phyloP scores from a whole-genome alignment of 2,113 vertebrate species.

The Calonectris borealis region DNA sequence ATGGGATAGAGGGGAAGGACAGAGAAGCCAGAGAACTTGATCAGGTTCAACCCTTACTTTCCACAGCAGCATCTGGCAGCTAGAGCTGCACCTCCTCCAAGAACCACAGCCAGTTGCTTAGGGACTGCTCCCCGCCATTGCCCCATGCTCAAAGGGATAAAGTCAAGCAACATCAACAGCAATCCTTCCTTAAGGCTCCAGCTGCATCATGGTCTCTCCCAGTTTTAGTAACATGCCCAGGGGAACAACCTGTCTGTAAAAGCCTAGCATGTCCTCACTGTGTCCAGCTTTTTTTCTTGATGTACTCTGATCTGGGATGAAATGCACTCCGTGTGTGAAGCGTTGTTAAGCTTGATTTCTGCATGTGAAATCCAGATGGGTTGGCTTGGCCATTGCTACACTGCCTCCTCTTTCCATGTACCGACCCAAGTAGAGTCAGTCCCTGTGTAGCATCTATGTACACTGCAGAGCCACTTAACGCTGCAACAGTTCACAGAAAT shows the following conservation, averaged over 20 bases:
- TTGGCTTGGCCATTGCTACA: background rate
- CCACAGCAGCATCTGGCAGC: background rate
- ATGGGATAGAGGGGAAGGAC: background rate
- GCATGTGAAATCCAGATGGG: background rate
- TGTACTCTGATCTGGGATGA: background rate
- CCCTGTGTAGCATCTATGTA: background rate
- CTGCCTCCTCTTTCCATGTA: background rate
- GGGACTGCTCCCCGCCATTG: background rate
- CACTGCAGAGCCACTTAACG: background rate
- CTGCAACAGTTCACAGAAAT: background rate
- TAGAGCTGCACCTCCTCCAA: background rate
- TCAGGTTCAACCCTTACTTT: background rate
- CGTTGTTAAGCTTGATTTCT: background rate
- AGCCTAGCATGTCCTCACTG: background rate
- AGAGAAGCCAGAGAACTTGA: background rate
- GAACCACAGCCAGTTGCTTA: background rate
- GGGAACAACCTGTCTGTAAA: background rate
- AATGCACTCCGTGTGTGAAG: background rate
- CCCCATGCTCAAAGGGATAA: background rate
- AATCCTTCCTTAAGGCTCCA: background rate
- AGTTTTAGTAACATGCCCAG: too few species aligned
- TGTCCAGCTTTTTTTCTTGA: background rate
- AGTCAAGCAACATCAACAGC: background rate
- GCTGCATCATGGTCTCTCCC: background rate
- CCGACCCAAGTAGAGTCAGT: rapidly evolving